Evolutionary conservation across 1,140 invertebrate species (phyloP).

Genomic region (Drosophila cardini): DNA sequence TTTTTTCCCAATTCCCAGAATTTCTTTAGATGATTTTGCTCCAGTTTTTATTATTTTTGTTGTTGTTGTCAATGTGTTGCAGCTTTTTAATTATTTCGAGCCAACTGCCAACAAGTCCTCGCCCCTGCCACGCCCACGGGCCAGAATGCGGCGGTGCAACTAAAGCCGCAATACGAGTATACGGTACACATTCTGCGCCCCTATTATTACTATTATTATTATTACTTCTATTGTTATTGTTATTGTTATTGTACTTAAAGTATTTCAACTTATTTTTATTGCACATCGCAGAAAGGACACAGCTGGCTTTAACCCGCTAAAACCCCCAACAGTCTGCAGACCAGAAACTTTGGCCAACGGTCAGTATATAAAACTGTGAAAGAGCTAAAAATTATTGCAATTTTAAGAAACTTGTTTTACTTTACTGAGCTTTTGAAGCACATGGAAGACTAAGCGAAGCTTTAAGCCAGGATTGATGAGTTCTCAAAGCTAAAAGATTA

Average conservation of each 20-base stretch:
- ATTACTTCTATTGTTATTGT: constrained; percentile 68
- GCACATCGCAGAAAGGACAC: constrained; percentile 34
- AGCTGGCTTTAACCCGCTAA: neutral
- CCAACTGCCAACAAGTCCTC: constrained; percentile 20
- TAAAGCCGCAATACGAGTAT: constrained; percentile 41
- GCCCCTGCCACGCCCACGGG: neutral
- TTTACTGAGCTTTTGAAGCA: neutral
- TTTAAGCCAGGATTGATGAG: too few relatives aligned
- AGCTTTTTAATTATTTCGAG: constrained; percentile 75
- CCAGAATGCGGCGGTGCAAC: constrained; percentile 5
- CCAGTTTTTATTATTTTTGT: neutral
- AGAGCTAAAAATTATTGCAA: neutral
- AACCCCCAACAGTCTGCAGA: neutral
- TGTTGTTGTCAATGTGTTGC: constrained; percentile 27
- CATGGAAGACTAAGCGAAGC: neutral
- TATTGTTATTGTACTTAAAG: constrained; percentile 62
- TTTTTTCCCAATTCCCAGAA: constrained; percentile 29
- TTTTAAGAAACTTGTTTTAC: neutral
- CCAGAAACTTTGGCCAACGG: neutral
- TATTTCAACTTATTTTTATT: constrained; percentile 70
- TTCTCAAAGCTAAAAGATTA: too few relatives aligned
- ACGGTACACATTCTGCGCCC: constrained; percentile 45
- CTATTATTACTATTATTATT: constrained; percentile 57
- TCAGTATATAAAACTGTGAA: neutral
- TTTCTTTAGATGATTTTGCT: constrained; percentile 39